Evolutionary conservation across 2,888 invertebrate genomes (phyloP), one percentile per base, ranked within the genome.

Genomic region (Eupithecia subumbrata): DNA sequence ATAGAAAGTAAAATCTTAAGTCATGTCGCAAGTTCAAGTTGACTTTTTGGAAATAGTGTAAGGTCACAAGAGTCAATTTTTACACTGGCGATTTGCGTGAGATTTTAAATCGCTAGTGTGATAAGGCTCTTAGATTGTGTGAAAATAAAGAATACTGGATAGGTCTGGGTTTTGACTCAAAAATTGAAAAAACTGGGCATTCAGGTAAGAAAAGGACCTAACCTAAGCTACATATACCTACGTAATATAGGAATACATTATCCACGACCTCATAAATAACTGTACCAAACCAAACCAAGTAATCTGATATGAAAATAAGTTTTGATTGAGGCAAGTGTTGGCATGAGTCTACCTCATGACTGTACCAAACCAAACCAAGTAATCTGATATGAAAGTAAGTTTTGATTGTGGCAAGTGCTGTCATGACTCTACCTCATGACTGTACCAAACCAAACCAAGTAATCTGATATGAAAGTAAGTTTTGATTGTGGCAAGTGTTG

Each of bases 371-470:
- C 34, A 18, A 18, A 63, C 63, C 30, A 63, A 43, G 69, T 72
- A 72, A 74, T 67, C 45, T 72, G 72, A 67, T 70, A 72, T 72
- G 67, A 72, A 72, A 77, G 68, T 69, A 77, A 79, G 73, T 78
- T 76, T 76, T 77, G n/a, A n/a, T n/a, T n/a, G n/a, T n/a, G n/a
- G n/a, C n/a, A n/a, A n/a, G n/a, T n/a, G n/a, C n/a, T n/a, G n/a
- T n/a, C 8, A 64, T 18, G 16, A 34, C n/a, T n/a, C n/a, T n/a
- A n/a, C 52, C 25, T 25, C n/a, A 25, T 18, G 34, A 64, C 34
- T 34, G 7, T 64, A 34, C 64, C 34, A 18, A 18, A 63, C 63
- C 30, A 63, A 30, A 37, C 0, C 30, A 63, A 43, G 69, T 72
- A 69, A 74, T 67, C 45, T 72, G 72, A 67, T 70, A 72, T 72